These are phyloP conservation scores for Pseudomyrmex pallidus DNA, from an alignment of 1,140 invertebrate species.

Conservation along the genomic window DNA sequence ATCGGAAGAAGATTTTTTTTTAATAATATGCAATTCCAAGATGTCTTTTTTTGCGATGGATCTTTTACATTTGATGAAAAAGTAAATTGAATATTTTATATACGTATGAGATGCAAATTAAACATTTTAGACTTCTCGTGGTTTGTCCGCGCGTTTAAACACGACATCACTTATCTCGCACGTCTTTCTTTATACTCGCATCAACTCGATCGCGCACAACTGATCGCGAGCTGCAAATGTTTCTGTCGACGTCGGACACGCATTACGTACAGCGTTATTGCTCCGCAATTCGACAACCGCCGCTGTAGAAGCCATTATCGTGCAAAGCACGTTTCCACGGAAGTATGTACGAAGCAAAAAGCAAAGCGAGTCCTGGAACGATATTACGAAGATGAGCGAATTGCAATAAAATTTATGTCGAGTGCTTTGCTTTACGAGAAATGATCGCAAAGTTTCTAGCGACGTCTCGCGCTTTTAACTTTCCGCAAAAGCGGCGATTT, in stretches of 20 bases:
- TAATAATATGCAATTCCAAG: background rate
- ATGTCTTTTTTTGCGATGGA: background rate
- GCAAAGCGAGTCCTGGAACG: background rate
- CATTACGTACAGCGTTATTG: background rate
- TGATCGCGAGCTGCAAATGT: background rate
- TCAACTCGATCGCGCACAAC: too few relatives aligned
- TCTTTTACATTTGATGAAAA: background rate
- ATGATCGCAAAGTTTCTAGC: conserved; percentile 10
- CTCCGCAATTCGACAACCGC: too few relatives aligned
- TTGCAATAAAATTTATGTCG: background rate
- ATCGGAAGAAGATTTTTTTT: background rate
- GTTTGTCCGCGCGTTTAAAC: too few relatives aligned
- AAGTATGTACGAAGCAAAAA: conserved; percentile 1
- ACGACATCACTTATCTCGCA: too few relatives aligned
- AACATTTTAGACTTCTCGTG: too few relatives aligned
- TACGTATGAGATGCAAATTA: too few relatives aligned
- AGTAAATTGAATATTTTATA: too few relatives aligned
- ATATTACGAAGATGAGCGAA: conserved; percentile 32
- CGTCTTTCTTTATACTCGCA: too few relatives aligned
- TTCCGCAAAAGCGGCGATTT: conserved; percentile 19
- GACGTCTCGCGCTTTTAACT: conserved; percentile 48
- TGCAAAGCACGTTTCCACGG: conserved; percentile 7
- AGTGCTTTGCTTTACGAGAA: conserved; percentile 4
- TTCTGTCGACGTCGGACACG: background rate
- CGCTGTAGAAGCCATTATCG: background rate